These are phyloP conservation scores for Chelon labrosus DNA, from an alignment of 2,797 vertebrate species.

Conservation along the genomic window DNA sequence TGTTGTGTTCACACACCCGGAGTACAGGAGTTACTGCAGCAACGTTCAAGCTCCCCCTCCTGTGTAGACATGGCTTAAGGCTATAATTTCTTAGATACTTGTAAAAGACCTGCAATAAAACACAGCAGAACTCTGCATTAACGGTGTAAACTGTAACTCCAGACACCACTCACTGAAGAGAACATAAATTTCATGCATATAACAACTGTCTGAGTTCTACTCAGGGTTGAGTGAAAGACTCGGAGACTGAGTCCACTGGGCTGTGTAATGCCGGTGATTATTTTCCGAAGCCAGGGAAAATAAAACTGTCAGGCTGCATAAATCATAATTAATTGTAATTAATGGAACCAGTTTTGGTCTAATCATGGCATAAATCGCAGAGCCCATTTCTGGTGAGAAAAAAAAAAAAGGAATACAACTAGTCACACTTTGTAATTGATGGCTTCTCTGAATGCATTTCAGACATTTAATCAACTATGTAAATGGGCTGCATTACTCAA, in stretches of 20 bases:
- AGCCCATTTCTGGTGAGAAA: conserved; percentile 45
- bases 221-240: conserved; percentile 58
- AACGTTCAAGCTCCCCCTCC: neutral
- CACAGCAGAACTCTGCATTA: conserved; percentile 1
- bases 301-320: conserved; percentile 75
- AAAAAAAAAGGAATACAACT: conserved; percentile 15
- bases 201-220: conserved; percentile 31
- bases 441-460: conserved; percentile 63
- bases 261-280: conserved; percentile 64
- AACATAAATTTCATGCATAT: conserved; percentile 44
- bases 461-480: conserved; percentile 72
- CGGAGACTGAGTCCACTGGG: conserved; percentile 38
- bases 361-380: conserved; percentile 71
- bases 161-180: conserved; percentile 28
- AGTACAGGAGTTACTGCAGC: neutral
- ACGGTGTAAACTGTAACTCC: conserved; percentile 20
- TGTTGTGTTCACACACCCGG: neutral
- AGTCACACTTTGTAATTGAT: conserved; percentile 68
- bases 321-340: conserved; percentile 77
- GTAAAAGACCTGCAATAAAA: conserved; percentile 26
- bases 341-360: conserved; percentile 70
- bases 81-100: conserved; percentile 6
- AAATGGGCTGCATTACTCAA: conserved; percentile 64
- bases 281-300: conserved; percentile 61
- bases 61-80: neutral